A percentile compares a stretch with the other conserved stretches of the same genome.
Evolutionary conservation across 2,113 vertebrate genomes (phyloP).

Genomic region (Datnioides undecimradiatus): DNA sequence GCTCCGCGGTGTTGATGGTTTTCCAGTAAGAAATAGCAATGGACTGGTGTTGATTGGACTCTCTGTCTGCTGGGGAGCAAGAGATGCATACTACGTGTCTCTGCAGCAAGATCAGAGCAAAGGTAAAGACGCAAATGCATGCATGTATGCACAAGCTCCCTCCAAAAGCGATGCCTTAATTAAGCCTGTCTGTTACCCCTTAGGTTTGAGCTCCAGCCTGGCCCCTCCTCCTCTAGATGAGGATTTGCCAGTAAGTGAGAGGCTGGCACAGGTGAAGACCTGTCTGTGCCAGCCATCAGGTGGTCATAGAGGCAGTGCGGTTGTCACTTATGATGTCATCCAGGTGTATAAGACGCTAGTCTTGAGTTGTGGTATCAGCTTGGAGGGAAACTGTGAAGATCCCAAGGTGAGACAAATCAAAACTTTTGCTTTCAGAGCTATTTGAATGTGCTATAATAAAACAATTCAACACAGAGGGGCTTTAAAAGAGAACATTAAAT

Average conservation of each 20-base stretch:
- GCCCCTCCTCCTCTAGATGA: slow-evolving; percentile 92
- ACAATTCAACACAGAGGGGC: background rate
- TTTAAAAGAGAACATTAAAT: background rate
- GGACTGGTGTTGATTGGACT: slow-evolving; percentile 89
- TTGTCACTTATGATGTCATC: slow-evolving; percentile 90
- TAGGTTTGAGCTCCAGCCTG: slow-evolving; percentile 92
- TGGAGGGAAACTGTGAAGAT: slow-evolving; percentile 92
- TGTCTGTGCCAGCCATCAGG: slow-evolving; percentile 77
- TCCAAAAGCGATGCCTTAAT: background rate
- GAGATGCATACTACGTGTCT: slow-evolving; percentile 94
- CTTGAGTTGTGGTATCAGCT: slow-evolving; percentile 88
- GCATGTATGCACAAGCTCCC: background rate
- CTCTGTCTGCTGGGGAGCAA: slow-evolving; percentile 95
- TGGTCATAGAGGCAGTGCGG: slow-evolving; percentile 58
- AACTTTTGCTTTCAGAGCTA: background rate
- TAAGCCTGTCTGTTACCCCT: slow-evolving; percentile 30
- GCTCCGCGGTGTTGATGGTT: slow-evolving; percentile 81
- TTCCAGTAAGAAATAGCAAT: slow-evolving; percentile 86
- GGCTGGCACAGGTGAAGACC: slow-evolving; percentile 84
- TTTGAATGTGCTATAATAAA: background rate
- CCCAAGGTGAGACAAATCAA: slow-evolving; percentile 87
- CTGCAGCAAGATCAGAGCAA: slow-evolving; percentile 88
- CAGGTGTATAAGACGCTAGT: slow-evolving; percentile 92
- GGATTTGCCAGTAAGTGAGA: slow-evolving; percentile 86
- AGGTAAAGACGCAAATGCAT: slow-evolving; percentile 77